Conservation (phyloP, 2,797 vertebrate species). For the Eupleurogrammus muticus region DNA sequence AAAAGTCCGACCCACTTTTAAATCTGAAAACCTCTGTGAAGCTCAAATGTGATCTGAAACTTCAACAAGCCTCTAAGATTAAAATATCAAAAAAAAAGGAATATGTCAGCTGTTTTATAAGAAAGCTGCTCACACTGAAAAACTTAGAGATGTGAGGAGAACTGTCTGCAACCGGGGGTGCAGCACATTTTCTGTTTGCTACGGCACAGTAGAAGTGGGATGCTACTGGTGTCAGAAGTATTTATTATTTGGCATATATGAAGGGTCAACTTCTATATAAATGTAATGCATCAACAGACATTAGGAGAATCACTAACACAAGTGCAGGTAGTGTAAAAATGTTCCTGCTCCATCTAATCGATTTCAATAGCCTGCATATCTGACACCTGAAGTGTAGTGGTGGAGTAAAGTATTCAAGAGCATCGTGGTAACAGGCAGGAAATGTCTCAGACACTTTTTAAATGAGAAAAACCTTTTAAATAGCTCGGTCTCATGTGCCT, state of each 20-base stretch:
- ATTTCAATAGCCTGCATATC: slow-evolving; percentile 2
- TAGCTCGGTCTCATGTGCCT: slow-evolving; percentile 29
- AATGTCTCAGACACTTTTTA: slow-evolving; percentile 12
- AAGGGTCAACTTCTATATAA: slow-evolving; percentile 3
- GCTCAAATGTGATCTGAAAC: slow-evolving; percentile 8
- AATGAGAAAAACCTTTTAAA: slow-evolving; percentile 48
- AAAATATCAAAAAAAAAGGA: not conserved
- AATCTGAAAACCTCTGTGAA: slow-evolving; percentile 24
- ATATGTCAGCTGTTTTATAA: not conserved
- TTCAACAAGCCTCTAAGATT: not conserved
- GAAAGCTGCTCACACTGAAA: not conserved
- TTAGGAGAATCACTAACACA: not conserved
- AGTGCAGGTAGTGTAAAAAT: not conserved
- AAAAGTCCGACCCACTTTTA: not conserved
- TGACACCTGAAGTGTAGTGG: not conserved
- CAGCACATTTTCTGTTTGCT: not conserved
- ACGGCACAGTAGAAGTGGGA: not conserved
- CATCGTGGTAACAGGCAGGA: not conserved
- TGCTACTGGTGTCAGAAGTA: not conserved
- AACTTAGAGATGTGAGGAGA: not conserved
- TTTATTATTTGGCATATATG: not conserved
- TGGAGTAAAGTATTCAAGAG: not conserved
- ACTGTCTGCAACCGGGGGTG: not conserved
- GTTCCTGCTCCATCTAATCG: not conserved
- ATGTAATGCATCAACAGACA: not conserved